Percentiles rank a stretch among this genome's conserved stretches.
These are phyloP conservation scores for Brachypterus glaber DNA, from an alignment of 2,888 invertebrate genomes.

Conservation along the genomic window DNA sequence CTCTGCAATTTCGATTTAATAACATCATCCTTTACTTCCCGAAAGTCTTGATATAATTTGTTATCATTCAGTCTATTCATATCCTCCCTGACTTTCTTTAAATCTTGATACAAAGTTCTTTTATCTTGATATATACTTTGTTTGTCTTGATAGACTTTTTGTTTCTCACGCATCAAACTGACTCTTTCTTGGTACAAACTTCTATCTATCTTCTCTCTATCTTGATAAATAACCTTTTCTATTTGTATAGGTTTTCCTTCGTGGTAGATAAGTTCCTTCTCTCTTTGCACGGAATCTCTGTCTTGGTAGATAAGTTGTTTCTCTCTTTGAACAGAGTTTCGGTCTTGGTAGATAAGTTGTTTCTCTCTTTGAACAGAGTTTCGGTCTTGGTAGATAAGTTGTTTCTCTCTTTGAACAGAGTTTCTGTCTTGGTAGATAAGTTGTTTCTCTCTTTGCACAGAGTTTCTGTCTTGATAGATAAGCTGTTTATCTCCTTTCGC, in stretches of 20 bases:
- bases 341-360: neutral
- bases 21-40: neutral
- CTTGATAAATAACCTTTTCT: too few species aligned
- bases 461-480: neutral
- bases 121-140: neutral
- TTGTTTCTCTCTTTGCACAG: neutral
- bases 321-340: neutral
- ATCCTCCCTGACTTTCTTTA: constrained; percentile 5
- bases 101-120: neutral
- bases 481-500: neutral
- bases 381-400: neutral
- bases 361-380: neutral
- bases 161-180: neutral
- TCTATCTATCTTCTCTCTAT: too few species aligned
- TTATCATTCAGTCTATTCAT: constrained; percentile 5
- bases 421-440: neutral
- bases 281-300: neutral
- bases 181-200: neutral
- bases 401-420: neutral
- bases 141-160: neutral
- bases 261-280: too few species aligned
- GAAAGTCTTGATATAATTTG: constrained; percentile 6
- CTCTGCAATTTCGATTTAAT: constrained; percentile 3
- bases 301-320: neutral
- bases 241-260: too few species aligned